These are phyloP conservation scores for Bubalus kerabau DNA, from an alignment of 2,113 vertebrate species.

Conservation along the genomic window DNA sequence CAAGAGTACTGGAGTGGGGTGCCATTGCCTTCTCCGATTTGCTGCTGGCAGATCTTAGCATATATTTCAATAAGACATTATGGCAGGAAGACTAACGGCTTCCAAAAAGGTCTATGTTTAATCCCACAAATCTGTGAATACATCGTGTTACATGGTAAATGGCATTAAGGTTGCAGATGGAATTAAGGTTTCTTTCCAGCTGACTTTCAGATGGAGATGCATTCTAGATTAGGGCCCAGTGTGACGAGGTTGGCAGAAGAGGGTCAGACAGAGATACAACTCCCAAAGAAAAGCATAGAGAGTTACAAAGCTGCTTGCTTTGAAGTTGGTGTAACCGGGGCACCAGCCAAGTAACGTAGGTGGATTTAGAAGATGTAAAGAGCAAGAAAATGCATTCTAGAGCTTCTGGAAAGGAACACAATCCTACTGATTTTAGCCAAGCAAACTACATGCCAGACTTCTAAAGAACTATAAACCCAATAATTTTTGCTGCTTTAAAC, in stretches of 20 bases:
- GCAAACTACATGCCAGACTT: neutral
- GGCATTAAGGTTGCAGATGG: neutral
- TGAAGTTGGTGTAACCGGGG: neutral
- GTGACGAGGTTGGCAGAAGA: neutral
- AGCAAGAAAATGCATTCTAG: neutral
- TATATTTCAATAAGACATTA: neutral
- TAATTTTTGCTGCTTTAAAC: neutral
- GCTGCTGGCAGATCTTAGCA: neutral
- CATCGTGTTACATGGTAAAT: neutral
- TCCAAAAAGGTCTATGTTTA: neutral
- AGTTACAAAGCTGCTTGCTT: neutral
- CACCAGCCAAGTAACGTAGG: neutral
- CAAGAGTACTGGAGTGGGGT: no score
- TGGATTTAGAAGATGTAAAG: neutral
- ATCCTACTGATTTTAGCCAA: neutral
- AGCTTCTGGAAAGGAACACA: neutral
- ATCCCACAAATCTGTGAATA: neutral
- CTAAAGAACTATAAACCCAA: neutral
- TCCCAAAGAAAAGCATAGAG: neutral
- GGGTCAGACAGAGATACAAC: neutral
- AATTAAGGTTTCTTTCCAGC: neutral
- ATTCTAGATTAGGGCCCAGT: neutral
- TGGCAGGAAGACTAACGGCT: neutral
- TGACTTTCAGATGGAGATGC: neutral
- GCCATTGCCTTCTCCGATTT: neutral